Conservation (phyloP, 2,797 vertebrate species). For the Atherinosoma microstoma region DNA sequence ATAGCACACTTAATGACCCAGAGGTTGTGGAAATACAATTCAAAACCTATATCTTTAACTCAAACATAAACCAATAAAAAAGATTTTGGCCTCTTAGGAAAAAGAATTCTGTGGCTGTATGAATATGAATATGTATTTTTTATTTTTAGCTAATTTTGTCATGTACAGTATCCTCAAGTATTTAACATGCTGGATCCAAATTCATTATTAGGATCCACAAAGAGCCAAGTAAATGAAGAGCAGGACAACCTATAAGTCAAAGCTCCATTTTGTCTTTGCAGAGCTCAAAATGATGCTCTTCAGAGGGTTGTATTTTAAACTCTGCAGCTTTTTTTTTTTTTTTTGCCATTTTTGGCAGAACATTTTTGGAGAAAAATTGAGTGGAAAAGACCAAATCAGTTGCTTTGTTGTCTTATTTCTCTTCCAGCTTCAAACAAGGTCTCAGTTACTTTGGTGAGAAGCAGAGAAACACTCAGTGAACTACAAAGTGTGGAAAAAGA, state of each 20-base stretch:
- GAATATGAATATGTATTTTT: conserved; percentile 23
- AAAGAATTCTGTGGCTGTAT: conserved; percentile 13
- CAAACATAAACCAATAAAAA: conserved; percentile 28
- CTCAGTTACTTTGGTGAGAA: conserved; percentile 42
- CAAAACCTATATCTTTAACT: conserved; percentile 7
- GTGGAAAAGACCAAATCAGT: conserved; percentile 22
- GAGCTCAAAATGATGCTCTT: not conserved
- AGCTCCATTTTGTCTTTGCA: not conserved
- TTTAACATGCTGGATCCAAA: conserved; percentile 4
- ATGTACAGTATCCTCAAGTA: not conserved
- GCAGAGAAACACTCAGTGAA: conserved; percentile 54
- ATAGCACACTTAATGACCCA: conserved; percentile 4
- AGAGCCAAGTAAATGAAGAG: conserved; percentile 1
- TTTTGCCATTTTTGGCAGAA: conserved; percentile 17
- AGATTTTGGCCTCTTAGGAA: conserved; percentile 8
- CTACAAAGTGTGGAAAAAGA: conserved; percentile 64
- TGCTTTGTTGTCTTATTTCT: conserved; percentile 28
- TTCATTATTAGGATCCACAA: conserved; percentile 1
- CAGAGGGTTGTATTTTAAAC: not conserved
- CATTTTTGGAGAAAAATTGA: conserved; percentile 22
- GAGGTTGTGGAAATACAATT: conserved; percentile 17
- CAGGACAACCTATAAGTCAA: not conserved
- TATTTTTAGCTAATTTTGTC: conserved; percentile 1
- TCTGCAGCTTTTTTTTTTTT: not conserved
- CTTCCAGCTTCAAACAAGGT: conserved; percentile 41